Percentiles rank a stretch among this genome's conserved stretches.
Evolutionary conservation across 2,797 vertebrate species (phyloP).

Genomic region (Peromyscus attwateri): DNA sequence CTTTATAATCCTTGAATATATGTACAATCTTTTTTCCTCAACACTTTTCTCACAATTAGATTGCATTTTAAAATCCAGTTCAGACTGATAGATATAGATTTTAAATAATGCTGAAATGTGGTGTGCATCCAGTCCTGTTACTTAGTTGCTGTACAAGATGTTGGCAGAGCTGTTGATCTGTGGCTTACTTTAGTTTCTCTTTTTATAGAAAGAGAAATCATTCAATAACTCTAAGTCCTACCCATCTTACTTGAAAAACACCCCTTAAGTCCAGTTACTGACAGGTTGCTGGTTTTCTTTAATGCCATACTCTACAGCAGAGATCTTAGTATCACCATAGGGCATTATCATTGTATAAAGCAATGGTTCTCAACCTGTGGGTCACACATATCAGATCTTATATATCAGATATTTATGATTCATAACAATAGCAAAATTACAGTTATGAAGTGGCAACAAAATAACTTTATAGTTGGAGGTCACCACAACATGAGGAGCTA

Average conservation of each 20-base stretch:
- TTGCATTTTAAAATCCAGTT: slow-evolving; percentile 42
- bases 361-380: not conserved
- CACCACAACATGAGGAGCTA: not conserved
- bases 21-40: not conserved
- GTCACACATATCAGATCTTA: not conserved
- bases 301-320: not conserved
- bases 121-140: not conserved
- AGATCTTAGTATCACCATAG: too few relatives aligned
- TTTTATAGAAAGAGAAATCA: slow-evolving; percentile 39
- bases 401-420: not conserved
- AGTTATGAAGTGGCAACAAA: not conserved
- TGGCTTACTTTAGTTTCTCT: not conserved
- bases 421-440: not conserved
- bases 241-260: not conserved
- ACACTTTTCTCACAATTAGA: not conserved
- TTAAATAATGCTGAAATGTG: not conserved
- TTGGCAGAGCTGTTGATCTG: not conserved
- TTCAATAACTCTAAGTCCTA: not conserved
- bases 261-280: not conserved
- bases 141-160: not conserved
- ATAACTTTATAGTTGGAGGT: not conserved
- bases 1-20: slow-evolving; percentile 9
- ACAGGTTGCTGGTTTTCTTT: not conserved
- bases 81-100: not conserved
- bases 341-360: not conserved